Base-by-base conservation (phyloP, 2,888 invertebrate species). In the Clunio marinus region DNA sequence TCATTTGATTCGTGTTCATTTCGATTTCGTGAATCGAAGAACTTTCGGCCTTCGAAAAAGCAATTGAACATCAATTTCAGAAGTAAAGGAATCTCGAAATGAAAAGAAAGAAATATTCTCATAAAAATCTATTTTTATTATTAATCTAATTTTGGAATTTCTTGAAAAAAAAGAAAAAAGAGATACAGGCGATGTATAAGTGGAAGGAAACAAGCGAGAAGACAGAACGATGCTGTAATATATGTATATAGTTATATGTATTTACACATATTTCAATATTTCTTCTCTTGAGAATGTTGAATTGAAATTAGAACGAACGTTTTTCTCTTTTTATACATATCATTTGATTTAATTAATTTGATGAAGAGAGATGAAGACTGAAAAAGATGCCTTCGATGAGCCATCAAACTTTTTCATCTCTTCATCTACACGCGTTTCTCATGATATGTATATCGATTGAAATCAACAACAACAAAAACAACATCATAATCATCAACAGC, bases 261-360 rank as follows among this genome's bases (percentile, higher is more conserved):
- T 57, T 17, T 24, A 57, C 3, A 57, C 27, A 8, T 57, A 10
- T 45, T n/a, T 45, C 7, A n/a, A n/a, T n/a, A n/a, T n/a, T n/a
- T n/a, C n/a, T n/a, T 17, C 8, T 51, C 20, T 20, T 17, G 22
- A 20, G 22, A 17, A 20, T 27, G 13, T 57, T 27, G 57, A 57
- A 13, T 24, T 35, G 37, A 41, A 45, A 45, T 45, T 63, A 45
- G 45, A 63, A 25, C 45, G 32, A n/a, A n/a, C 32, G 51, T 51
- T 32, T n/a, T n/a, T 32, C 35, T 51, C 51, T 51, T 51, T 25
- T 46, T 63, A 46, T 46, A 63, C 17, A 63, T 63, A 63, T 63
- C 63, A 63, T 63, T 63, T 63, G 24, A 63, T 63, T 63, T 63
- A 63, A 63, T 63, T 63, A 63, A 45, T 25, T 63, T 25, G 63